A percentile compares a stretch with the other conserved stretches of the same genome.
Evolutionary conservation across 2,888 invertebrate species (phyloP).

Genomic region (Ischnus inquisitorius): DNA sequence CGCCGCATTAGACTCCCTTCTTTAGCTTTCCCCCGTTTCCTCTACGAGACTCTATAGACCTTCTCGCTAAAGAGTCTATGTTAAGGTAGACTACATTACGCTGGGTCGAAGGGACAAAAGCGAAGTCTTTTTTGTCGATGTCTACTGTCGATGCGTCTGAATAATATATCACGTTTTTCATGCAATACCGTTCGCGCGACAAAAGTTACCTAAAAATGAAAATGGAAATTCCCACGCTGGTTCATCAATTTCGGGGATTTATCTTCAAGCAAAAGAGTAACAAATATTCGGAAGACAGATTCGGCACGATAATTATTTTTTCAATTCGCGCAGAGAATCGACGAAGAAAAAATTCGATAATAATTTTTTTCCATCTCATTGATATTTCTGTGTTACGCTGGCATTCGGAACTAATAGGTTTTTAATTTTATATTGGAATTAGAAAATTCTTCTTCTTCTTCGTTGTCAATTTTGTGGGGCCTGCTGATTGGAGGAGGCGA

Average conservation of each 20-base stretch:
- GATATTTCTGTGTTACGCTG: no score
- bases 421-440: no score
- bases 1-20: slow-evolving; percentile 58
- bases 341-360: no score
- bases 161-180: slow-evolving; percentile 12
- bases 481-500: no score
- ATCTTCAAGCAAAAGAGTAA: background rate
- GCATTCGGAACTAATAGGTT: no score
- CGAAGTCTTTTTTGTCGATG: background rate
- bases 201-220: background rate
- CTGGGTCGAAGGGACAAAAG: slow-evolving; percentile 1
- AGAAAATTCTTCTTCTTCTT: no score
- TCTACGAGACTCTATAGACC: background rate
- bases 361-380: no score
- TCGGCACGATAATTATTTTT: no score
- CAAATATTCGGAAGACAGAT: no score
- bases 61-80: slow-evolving; percentile 30
- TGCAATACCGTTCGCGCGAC: slow-evolving; percentile 6
- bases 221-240: slow-evolving; percentile 1
- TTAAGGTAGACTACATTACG: slow-evolving; percentile 12
- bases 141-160: background rate
- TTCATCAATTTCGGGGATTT: background rate
- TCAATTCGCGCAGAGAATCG: no score
- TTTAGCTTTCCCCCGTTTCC: slow-evolving; percentile 23
- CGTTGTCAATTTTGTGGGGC: no score